A percentile compares a stretch with the other conserved stretches of the same genome.
Evolutionary conservation across 2,797 vertebrate species (phyloP).

Genomic region (Agapornis canus): DNA sequence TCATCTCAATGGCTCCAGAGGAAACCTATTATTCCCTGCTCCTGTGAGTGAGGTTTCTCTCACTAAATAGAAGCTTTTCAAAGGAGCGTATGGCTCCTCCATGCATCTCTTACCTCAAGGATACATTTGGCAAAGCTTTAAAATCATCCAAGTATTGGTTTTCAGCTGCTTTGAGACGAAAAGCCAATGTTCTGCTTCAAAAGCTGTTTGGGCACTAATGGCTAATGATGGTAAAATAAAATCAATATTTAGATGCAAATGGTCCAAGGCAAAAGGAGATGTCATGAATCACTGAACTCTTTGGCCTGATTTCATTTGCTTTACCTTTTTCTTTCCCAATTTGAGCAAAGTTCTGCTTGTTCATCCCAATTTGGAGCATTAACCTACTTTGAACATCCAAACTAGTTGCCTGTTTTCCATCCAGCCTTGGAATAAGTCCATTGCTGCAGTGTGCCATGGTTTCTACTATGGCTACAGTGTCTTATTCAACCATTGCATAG

Average conservation of each 20-base stretch:
- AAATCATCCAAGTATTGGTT: not conserved
- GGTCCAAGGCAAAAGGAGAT: not conserved
- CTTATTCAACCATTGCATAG: rapidly evolving
- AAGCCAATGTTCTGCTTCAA: not conserved
- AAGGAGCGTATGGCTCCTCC: not conserved
- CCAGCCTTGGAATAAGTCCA: not conserved
- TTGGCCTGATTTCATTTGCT: not conserved
- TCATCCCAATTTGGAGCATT: not conserved
- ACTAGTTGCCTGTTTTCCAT: not conserved
- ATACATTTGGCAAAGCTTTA: not conserved
- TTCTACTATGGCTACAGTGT: not conserved
- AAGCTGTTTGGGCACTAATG: not conserved
- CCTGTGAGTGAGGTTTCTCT: not conserved
- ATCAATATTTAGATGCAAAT: not conserved
- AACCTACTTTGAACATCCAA: not conserved
- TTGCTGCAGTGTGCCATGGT: rapidly evolving
- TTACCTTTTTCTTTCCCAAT: not conserved
- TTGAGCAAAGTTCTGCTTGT: not conserved
- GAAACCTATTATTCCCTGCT: not conserved
- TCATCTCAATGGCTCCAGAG: not conserved
- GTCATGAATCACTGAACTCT: not conserved
- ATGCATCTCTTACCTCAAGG: not conserved
- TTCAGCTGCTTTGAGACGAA: not conserved
- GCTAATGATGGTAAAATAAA: not conserved
- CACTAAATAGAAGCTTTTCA: not conserved